A percentile compares a stretch with the other conserved stretches of the same genome.
phyloP scores from a whole-genome alignment of 2,797 vertebrate species.

The Phrynocephalus vlangalii region DNA sequence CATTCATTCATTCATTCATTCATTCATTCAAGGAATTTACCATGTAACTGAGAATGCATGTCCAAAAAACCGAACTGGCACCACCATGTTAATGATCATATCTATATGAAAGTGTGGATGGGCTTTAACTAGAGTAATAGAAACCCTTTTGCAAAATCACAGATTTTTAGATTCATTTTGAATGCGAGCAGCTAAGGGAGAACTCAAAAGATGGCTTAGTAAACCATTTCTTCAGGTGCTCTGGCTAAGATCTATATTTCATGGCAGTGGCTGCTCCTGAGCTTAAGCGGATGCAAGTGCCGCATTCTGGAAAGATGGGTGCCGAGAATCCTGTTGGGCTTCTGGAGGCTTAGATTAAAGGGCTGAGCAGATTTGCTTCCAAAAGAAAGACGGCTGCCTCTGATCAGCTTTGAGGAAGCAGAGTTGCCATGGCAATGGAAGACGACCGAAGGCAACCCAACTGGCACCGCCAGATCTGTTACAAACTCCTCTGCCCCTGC shows the following conservation, averaged over 20 bases:
- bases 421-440: conserved; percentile 64
- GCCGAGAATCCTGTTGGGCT: conserved; percentile 9
- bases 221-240: too few species aligned
- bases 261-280: background rate
- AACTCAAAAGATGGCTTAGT: too few species aligned
- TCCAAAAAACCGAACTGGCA: too few species aligned
- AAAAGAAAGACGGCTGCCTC: conserved; percentile 19
- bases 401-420: conserved; percentile 39
- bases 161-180: too few species aligned
- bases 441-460: background rate
- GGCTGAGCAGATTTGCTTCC: conserved; percentile 37
- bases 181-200: too few species aligned
- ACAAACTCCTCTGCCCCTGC: background rate
- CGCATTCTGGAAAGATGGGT: conserved; percentile 21
- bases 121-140: too few species aligned
- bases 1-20: too few species aligned
- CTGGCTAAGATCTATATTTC: background rate
- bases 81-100: too few species aligned
- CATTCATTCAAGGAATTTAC: too few species aligned
- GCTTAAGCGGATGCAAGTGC: background rate
- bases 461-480: conserved; percentile 17
- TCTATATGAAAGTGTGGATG: too few species aligned
- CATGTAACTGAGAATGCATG: too few species aligned
- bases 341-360: background rate
- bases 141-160: too few species aligned